A percentile compares a stretch with the other conserved stretches of the same genome.
These are phyloP conservation scores for Cerastis leucographa DNA, from an alignment of 2,888 invertebrate species.

Conservation along the genomic window DNA sequence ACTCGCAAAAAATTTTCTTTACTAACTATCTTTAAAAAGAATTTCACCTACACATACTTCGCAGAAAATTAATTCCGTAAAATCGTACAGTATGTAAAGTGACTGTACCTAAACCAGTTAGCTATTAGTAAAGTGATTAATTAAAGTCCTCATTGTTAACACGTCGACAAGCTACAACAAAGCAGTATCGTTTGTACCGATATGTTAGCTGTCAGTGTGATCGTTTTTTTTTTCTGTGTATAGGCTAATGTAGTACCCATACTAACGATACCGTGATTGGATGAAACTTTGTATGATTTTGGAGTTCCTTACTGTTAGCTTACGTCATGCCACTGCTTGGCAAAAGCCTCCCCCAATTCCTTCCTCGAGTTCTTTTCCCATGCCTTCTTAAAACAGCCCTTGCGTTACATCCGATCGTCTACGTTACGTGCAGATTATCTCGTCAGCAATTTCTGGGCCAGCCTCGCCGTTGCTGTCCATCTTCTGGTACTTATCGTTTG, in stretches of 20 bases:
- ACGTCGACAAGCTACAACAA: slow-evolving; percentile 76
- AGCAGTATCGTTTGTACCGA: slow-evolving; percentile 71
- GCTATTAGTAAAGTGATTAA: slow-evolving; percentile 74
- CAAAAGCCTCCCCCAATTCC: too few relatives aligned
- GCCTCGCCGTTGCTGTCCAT: too few relatives aligned
- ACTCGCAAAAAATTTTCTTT: background rate
- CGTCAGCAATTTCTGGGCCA: too few relatives aligned
- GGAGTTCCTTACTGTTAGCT: background rate
- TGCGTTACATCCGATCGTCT: too few relatives aligned
- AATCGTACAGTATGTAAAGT: slow-evolving; percentile 39
- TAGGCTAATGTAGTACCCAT: slow-evolving; percentile 66
- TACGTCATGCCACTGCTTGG: too few relatives aligned
- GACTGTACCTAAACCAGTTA: slow-evolving; percentile 39
- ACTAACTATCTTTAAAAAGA: background rate
- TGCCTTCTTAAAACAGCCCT: too few relatives aligned
- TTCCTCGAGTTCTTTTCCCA: too few relatives aligned
- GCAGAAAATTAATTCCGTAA: slow-evolving; percentile 40
- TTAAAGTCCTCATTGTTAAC: slow-evolving; percentile 78
- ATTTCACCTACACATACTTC: slow-evolving; percentile 18
- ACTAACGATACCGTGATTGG: slow-evolving; percentile 66
- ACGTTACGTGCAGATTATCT: too few relatives aligned
- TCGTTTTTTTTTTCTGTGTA: slow-evolving; percentile 66
- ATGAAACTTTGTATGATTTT: slow-evolving; percentile 62
- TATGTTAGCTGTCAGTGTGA: slow-evolving; percentile 71
- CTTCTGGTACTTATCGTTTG: too few relatives aligned